These are phyloP conservation scores for Trimorus sp. DNA, from an alignment of 2,888 invertebrate species.

Conservation along the genomic window DNA sequence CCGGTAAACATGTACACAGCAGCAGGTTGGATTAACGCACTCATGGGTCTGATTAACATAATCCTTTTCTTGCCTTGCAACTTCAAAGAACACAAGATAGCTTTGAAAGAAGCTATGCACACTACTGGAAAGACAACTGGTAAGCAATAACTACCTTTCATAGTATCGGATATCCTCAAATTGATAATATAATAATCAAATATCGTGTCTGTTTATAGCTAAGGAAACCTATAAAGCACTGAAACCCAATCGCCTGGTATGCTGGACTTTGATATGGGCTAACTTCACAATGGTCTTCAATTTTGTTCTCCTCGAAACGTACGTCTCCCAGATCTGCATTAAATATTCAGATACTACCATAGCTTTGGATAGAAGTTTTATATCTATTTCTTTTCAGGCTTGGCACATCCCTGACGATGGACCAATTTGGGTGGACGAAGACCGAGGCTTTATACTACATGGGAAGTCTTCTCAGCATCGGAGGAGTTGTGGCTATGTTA, in stretches of 20 bases:
- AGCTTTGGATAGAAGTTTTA: no score
- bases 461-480: slow-evolving; percentile 91
- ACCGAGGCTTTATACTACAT: slow-evolving; percentile 89
- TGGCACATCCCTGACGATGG: slow-evolving; percentile 91
- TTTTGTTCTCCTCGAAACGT: slow-evolving; percentile 92
- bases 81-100: slow-evolving; percentile 90
- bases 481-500: slow-evolving; percentile 88
- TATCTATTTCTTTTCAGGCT: no score
- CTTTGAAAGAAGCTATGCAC: slow-evolving; percentile 90
- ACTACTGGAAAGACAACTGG: slow-evolving; percentile 85
- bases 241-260: slow-evolving; percentile 88
- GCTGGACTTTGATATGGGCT: slow-evolving; percentile 90
- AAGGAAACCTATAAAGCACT: slow-evolving; percentile 88
- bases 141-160: no score
- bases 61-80: slow-evolving; percentile 88
- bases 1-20: slow-evolving; percentile 94
- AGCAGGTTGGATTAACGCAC: slow-evolving; percentile 91
- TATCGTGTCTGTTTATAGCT: slow-evolving; percentile 81
- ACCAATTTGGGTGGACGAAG: slow-evolving; percentile 94
- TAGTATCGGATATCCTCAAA: no score
- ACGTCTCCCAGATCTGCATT: no score
- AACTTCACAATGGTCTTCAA: slow-evolving; percentile 93
- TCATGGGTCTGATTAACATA: slow-evolving; percentile 88
- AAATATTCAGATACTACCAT: no score
- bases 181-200: no score